Evolutionary conservation across 2,888 invertebrate genomes (phyloP).

Genomic region (Drosophila kanekoi): DNA sequence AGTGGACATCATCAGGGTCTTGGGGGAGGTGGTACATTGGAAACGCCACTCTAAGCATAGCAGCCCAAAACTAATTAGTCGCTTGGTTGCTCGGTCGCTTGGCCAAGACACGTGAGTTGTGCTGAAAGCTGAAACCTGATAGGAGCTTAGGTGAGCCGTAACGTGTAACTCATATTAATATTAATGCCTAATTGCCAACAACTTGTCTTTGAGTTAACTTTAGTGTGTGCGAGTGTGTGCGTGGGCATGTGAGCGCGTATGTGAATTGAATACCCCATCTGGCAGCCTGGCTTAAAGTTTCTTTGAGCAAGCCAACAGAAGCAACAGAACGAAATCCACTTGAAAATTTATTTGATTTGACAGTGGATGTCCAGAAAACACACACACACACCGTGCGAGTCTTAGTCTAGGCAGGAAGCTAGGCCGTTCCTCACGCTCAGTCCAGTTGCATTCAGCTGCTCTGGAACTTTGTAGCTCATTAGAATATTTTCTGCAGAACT

Average conservation of each 20-base stretch:
- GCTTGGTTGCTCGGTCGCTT: constrained; percentile 16
- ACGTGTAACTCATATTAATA: constrained; percentile 70
- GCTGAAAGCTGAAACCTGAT: constrained; percentile 28
- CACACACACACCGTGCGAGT: constrained; percentile 4
- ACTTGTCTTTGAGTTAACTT: constrained; percentile 51
- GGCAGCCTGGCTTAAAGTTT: constrained; percentile 10
- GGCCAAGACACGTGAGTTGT: constrained; percentile 71
- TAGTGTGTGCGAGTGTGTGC: not conserved
- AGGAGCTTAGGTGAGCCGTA: constrained; percentile 28
- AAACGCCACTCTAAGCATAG: constrained; percentile 51
- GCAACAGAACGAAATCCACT: constrained; percentile 25
- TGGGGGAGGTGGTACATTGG: constrained; percentile 5
- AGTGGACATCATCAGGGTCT: constrained; percentile 5
- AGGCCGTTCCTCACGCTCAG: constrained; percentile 18
- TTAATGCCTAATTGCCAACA: constrained; percentile 70
- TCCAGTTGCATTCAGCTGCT: constrained; percentile 21
- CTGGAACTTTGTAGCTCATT: constrained; percentile 74
- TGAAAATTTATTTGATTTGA: constrained; percentile 56
- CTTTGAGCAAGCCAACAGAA: constrained; percentile 24
- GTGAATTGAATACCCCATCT: constrained; percentile 12
- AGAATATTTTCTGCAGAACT: constrained; percentile 76
- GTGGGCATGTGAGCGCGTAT: not conserved
- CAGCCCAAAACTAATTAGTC: constrained; percentile 77
- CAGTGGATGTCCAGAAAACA: constrained; percentile 18
- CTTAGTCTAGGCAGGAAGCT: constrained; percentile 58